Evolutionary conservation across 2,888 invertebrate species (phyloP).

Genomic region (Bellardia pandia): DNA sequence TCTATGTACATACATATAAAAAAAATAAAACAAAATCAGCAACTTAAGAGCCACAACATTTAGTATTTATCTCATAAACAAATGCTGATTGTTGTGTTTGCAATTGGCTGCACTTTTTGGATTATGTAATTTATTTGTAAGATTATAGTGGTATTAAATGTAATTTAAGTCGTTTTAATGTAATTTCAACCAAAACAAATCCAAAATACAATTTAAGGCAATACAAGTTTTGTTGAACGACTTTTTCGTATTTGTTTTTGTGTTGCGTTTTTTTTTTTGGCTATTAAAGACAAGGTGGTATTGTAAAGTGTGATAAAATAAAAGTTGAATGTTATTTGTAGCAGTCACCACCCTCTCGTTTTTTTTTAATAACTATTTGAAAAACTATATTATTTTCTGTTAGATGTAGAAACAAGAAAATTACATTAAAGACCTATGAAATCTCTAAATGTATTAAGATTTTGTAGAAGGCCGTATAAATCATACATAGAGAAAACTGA

Average conservation of each 20-base stretch:
- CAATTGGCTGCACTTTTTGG: slow-evolving; percentile 25
- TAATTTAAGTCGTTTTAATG: slow-evolving; percentile 54
- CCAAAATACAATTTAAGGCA: slow-evolving; percentile 26
- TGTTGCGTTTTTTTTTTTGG: slow-evolving; percentile 27
- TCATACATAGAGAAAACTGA: too few relatives aligned
- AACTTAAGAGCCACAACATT: slow-evolving; percentile 25
- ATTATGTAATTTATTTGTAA: slow-evolving; percentile 64
- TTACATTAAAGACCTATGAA: too few relatives aligned
- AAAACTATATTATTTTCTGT: not conserved
- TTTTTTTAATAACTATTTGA: not conserved
- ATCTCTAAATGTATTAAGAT: too few relatives aligned
- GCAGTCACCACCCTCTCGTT: slow-evolving; percentile 42
- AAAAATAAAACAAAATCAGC: not conserved
- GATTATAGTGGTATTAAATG: slow-evolving; percentile 52
- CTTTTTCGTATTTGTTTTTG: not conserved
- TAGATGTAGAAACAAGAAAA: too few relatives aligned
- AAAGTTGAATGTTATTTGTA: slow-evolving; percentile 37
- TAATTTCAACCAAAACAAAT: slow-evolving; percentile 43
- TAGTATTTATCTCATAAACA: not conserved
- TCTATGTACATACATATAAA: not conserved
- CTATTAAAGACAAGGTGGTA: slow-evolving; percentile 58
- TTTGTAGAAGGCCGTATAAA: too few relatives aligned
- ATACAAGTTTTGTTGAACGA: slow-evolving; percentile 43
- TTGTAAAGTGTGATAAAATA: slow-evolving; percentile 16
- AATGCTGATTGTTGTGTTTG: slow-evolving; percentile 21